Percentiles rank a stretch among this genome's conserved stretches.
Evolutionary conservation across 2,113 vertebrate species (phyloP).

Genomic region (Symphodus melops): DNA sequence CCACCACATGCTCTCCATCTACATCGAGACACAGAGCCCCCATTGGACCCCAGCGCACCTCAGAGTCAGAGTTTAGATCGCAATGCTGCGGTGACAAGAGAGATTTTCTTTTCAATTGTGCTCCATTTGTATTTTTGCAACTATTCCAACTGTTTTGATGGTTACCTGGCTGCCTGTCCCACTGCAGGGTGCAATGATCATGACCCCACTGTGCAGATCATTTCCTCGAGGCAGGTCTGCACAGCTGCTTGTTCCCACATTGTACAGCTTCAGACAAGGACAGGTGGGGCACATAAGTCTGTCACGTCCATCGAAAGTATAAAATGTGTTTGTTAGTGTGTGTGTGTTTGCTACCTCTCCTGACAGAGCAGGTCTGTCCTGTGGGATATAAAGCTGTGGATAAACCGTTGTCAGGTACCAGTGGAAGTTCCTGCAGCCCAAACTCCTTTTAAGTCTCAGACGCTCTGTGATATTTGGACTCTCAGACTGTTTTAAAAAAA

Average conservation of each 20-base stretch:
- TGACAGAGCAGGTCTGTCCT: slow-evolving; percentile 80
- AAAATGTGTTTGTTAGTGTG: slow-evolving; percentile 10
- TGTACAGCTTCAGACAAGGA: slow-evolving; percentile 86
- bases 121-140: background rate
- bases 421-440: slow-evolving; percentile 89
- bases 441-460: slow-evolving; percentile 82
- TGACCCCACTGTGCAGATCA: slow-evolving; percentile 60
- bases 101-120: slow-evolving; percentile 5
- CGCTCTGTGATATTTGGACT: slow-evolving; percentile 85
- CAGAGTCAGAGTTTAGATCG: slow-evolving; percentile 83
- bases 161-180: slow-evolving; percentile 87
- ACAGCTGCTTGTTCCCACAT: slow-evolving; percentile 86
- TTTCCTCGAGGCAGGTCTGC: slow-evolving; percentile 79
- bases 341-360: slow-evolving; percentile 83
- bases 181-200: slow-evolving; percentile 84
- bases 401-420: slow-evolving; percentile 90
- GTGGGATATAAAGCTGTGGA: slow-evolving; percentile 84
- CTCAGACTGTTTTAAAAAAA: slow-evolving; percentile 77
- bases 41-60: slow-evolving; percentile 81
- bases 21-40: slow-evolving; percentile 84
- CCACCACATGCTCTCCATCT: slow-evolving; percentile 77
- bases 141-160: slow-evolving; percentile 7
- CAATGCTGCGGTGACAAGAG: slow-evolving; percentile 80
- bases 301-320: slow-evolving; percentile 11
- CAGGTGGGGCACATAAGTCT: slow-evolving; percentile 11